phyloP scores from a whole-genome alignment of 2,113 vertebrate genomes.

The Garra rufa region DNA sequence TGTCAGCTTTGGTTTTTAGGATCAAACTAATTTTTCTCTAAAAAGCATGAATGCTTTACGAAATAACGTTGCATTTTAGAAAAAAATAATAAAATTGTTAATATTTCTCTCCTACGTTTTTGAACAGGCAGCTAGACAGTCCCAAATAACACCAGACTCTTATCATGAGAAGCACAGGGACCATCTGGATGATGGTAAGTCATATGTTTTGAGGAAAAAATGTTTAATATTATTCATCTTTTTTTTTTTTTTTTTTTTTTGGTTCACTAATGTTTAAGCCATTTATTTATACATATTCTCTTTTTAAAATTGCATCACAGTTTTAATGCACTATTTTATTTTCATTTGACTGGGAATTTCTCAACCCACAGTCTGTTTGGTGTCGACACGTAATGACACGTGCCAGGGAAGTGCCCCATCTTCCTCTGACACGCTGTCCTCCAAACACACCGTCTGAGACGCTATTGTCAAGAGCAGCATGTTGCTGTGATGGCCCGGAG shows the following conservation, averaged over 20 bases:
- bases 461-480: slow-evolving; percentile 63
- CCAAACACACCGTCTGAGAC: slow-evolving; percentile 37
- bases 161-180: slow-evolving; percentile 98
- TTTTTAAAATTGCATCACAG: not conserved
- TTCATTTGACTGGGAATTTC: not conserved
- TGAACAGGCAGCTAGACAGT: slow-evolving; percentile 87
- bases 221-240: slow-evolving; percentile 21
- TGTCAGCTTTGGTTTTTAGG: not conserved
- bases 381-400: slow-evolving; percentile 46
- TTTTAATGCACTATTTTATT: too few species aligned
- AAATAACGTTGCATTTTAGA: not conserved
- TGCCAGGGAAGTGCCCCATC: slow-evolving; percentile 49
- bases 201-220: slow-evolving; percentile 16
- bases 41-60: not conserved
- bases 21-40: not conserved
- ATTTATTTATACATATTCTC: not conserved
- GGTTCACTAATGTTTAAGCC: too few species aligned
- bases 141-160: slow-evolving; percentile 85
- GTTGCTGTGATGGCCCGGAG: slow-evolving; percentile 63
- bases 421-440: slow-evolving; percentile 52
- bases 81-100: not conserved
- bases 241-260: not conserved
- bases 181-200: slow-evolving; percentile 91
- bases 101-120: slow-evolving; percentile 32
- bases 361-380: slow-evolving; percentile 24